A percentile compares a stretch with the other conserved stretches of the same genome.
These are phyloP conservation scores for Chloromyia formosa DNA, from an alignment of 2,888 invertebrate species.

Conservation along the genomic window DNA sequence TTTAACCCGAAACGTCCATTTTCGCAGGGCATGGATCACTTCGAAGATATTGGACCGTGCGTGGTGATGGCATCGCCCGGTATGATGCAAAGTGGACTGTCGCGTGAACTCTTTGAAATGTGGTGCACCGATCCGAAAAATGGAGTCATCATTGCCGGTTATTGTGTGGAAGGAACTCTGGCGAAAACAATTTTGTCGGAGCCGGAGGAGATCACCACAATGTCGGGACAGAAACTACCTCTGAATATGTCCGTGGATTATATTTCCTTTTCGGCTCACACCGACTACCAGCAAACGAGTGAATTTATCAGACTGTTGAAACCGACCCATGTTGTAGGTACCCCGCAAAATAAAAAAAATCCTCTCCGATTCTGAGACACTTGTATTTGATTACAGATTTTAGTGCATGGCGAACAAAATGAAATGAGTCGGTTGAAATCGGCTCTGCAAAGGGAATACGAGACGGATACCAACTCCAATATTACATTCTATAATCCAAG, in stretches of 20 bases:
- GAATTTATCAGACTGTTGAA: constrained; percentile 94
- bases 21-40: constrained; percentile 95
- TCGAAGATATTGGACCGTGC: constrained; percentile 99
- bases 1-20: neutral
- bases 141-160: constrained; percentile 98
- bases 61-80: constrained; percentile 99
- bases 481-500: constrained; percentile 94
- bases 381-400: constrained; percentile 67
- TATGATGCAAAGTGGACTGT: constrained; percentile 99
- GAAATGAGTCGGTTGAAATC: constrained; percentile 97
- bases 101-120: constrained; percentile 95
- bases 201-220: constrained; percentile 95
- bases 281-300: constrained; percentile 97
- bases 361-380: too few relatives aligned
- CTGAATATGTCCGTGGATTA: constrained; percentile 98
- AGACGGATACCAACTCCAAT: constrained; percentile 81
- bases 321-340: constrained; percentile 90
- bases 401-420: constrained; percentile 98
- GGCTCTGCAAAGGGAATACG: constrained; percentile 92
- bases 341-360: too few relatives aligned
- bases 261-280: constrained; percentile 99
- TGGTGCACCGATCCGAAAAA: constrained; percentile 99
- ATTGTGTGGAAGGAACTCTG: constrained; percentile 89
- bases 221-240: constrained; percentile 95
- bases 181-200: constrained; percentile 95